These are phyloP conservation scores for Papilio helenus DNA, from an alignment of 1,140 invertebrate genomes.

Conservation along the genomic window DNA sequence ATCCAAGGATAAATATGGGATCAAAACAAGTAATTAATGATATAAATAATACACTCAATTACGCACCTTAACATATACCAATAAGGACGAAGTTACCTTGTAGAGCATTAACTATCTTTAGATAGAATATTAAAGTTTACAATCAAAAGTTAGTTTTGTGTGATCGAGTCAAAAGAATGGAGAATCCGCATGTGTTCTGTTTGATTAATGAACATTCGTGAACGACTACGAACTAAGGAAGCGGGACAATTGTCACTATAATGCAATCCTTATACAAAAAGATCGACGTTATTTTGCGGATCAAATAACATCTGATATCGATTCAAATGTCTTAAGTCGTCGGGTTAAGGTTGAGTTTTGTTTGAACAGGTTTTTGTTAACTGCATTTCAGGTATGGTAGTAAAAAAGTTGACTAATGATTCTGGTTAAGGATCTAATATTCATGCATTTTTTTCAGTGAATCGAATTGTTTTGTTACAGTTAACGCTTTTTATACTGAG, in stretches of 20 bases:
- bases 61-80: conserved; percentile 40
- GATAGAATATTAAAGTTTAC: conserved; percentile 65
- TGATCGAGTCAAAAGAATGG: conserved; percentile 66
- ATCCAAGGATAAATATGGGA: conserved; percentile 78
- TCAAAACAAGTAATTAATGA: conserved; percentile 72
- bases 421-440: conserved; percentile 80
- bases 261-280: conserved; percentile 62
- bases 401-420: conserved; percentile 82
- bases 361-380: conserved; percentile 29
- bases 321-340: conserved; percentile 36
- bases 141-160: conserved; percentile 73
- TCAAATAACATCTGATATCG: conserved; percentile 4
- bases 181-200: conserved; percentile 69
- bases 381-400: conserved; percentile 42
- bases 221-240: conserved; percentile 67
- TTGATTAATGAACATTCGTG: conserved; percentile 77
- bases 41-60: conserved; percentile 45
- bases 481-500: conserved; percentile 76
- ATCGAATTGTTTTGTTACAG: conserved; percentile 76
- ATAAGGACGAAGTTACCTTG: conserved; percentile 48
- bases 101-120: conserved; percentile 54
- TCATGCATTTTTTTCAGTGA: conserved; percentile 72
- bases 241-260: conserved; percentile 68
- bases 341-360: conserved; percentile 48
- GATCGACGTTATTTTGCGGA: conserved; percentile 38